These are phyloP conservation scores for Parazoanthus darwini DNA, from an alignment of 92 coral and sea anemone genomes.

Conservation along the genomic window DNA sequence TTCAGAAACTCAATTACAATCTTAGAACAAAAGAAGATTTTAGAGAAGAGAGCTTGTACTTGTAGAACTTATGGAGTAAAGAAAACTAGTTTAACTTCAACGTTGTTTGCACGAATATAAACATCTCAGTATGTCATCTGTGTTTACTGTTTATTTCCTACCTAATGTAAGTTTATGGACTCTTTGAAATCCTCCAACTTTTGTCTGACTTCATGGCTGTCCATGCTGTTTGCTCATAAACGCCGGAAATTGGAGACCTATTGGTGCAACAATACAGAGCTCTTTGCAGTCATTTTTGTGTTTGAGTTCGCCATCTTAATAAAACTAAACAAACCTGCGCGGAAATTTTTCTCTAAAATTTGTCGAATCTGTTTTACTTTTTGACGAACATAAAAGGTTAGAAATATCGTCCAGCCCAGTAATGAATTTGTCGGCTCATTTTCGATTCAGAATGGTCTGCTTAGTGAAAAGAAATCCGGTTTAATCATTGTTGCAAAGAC, in stretches of 20 bases:
- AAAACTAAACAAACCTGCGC: not conserved
- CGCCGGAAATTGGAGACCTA: conserved; percentile 40
- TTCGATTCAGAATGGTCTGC: not conserved
- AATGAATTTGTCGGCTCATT: conserved; percentile 1
- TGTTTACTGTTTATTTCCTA: conserved; percentile 33
- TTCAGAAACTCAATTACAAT: not conserved
- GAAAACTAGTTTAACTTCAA: not conserved
- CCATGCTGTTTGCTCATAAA: conserved; percentile 33
- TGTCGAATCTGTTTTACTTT: not conserved
- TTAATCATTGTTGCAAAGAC: not conserved
- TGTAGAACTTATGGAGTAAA: not conserved
- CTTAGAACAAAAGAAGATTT: not conserved
- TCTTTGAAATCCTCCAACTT: conserved; percentile 21
- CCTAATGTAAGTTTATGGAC: conserved; percentile 32
- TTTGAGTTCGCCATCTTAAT: not conserved
- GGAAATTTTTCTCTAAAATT: not conserved
- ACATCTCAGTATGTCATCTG: conserved; percentile 11
- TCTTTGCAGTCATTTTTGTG: conserved; percentile 8
- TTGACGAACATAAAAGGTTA: not conserved
- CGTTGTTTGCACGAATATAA: conserved; percentile 11
- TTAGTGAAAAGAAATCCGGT: not conserved
- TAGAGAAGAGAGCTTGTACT: too few relatives aligned
- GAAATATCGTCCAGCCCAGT: not conserved
- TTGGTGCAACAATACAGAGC: conserved; percentile 28
- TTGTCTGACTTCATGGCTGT: conserved; percentile 26